Base-by-base conservation (phyloP, 2,888 invertebrate genomes). In the Athetis lepigone region DNA sequence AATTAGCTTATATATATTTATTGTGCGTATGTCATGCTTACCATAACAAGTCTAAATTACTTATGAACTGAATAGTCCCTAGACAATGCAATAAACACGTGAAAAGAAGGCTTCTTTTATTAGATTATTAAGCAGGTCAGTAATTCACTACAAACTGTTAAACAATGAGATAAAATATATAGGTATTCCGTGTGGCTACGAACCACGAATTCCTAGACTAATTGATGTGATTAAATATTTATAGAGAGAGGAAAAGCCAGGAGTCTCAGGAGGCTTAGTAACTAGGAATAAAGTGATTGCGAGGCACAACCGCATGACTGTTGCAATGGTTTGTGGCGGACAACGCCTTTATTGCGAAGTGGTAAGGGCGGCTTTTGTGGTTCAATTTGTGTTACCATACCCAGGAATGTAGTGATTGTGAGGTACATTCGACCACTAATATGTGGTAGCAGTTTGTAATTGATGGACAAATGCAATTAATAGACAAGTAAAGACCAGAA, bases 141-240 rank as follows among this genome's bases (percentile, higher is more conserved):
- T 2, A 18, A 36, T n/a, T 9, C 5, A 19, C 9, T 25, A 19
- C 8, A 43, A 29, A 9, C 4, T 25, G 11, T 37, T 57, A 57
- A 33, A 43, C 9, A 64, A 51, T 47, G 4, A 43, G 42, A 39
- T 23, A 56, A 52, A 59, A 18, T 4, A 9, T 29, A 42, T 57
- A n/a, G n/a, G n/a, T n/a, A 51, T 47, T 45, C 65, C 29, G n/a
- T 19, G 8, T 36, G 42, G 54, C 33, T 69, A 39, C 16, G 18
- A n/a, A 21, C 13, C 46, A 23, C 19, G 19, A 23, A 16, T 25
- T 47, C 16, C 13, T 40, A n/a, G 13, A 36, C 54, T 72, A 75
- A 72, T 72, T 70, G 71, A 58, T 70, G 57, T 55, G 58, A 75
- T 72, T 51, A 64, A 43, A 46, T 54, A 75, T 70, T 70, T 75